Conservation (phyloP, 2,888 invertebrate genomes). For the Syrista parreyssii region DNA sequence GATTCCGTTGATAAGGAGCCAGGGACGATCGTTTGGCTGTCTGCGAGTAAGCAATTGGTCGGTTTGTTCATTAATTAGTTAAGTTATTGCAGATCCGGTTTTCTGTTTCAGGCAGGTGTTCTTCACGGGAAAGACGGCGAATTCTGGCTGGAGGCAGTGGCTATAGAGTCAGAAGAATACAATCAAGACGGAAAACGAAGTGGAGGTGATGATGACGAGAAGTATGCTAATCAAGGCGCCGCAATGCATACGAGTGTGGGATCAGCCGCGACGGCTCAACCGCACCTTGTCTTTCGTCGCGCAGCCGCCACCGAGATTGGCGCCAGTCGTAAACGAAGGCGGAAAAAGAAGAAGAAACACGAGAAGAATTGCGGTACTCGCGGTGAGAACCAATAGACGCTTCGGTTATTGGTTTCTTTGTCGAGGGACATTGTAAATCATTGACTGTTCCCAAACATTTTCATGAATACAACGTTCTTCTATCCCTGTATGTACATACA, state of each 20-base stretch:
- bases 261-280: constrained; percentile 32
- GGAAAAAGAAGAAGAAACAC: constrained; percentile 68
- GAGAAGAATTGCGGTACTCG: constrained; percentile 67
- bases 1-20: background rate
- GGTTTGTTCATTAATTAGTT: background rate
- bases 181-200: constrained; percentile 21
- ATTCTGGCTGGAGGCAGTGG: constrained; percentile 64
- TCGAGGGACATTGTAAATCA: background rate
- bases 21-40: too few relatives aligned
- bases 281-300: constrained; percentile 46
- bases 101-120: constrained; percentile 59
- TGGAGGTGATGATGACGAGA: constrained; percentile 24
- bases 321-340: constrained; percentile 38
- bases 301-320: constrained; percentile 37
- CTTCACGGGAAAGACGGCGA: constrained; percentile 57
- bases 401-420: too few relatives aligned
- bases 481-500: too few relatives aligned
- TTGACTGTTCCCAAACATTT: background rate
- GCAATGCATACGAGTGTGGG: constrained; percentile 27
- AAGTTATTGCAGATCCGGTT: constrained; percentile 46
- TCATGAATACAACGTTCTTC: too few relatives aligned
- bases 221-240: constrained; percentile 3
- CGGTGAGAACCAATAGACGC: constrained; percentile 49
- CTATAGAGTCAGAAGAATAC: constrained; percentile 19
- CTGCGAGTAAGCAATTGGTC: too few relatives aligned